Base-by-base conservation (phyloP, 2,888 invertebrate species). In the Thera obeliscata region DNA sequence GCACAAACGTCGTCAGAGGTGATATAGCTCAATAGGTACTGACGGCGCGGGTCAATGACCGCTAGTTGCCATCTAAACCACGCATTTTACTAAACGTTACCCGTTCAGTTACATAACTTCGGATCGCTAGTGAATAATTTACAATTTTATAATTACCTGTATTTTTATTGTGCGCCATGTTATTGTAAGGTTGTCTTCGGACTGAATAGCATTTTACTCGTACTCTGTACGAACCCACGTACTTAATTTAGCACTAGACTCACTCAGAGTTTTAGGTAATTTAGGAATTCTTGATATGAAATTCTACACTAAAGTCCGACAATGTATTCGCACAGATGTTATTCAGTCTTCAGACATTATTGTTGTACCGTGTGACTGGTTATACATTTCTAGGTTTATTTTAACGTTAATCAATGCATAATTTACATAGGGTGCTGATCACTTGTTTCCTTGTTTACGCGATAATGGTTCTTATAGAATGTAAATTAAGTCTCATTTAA, bases 101-200 rank as follows among this genome's bases (percentile, higher is more conserved):
- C 90, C 88, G 87, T 86, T 82, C 85, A 82, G 87, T 87, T 87
- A 85, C 87, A 84, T 83, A 88, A 87, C 85, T 87, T 88, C 85
- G 88, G 86, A 86, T 86, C 88, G 90, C 90, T 89, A 89, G 89
- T 84, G 84, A 85, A 85, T 89, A 85, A 86, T 86, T 87, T 85
- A 87, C 85, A 85, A 82, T 78, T 76, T 77, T 50, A 43, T 80
- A 77, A 76, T 77, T 71, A 83, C 81, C 81, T 83, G 83, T 84
- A 83, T 80, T 85, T 80, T 78, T 79, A 79, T 80, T 78, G 78
- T 76, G 79, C 85, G 86, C 86, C 85, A 82, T 84, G 76, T 81
- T 81, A 79, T 76, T 73, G 76, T 80, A 80, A 80, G 85, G 72
- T 74, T 75, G 12, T 54, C 67, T 66, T 56, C 36, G 59, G 65